Evolutionary conservation across 2,888 invertebrate species (phyloP), one percentile per base, ranked within the genome.

Genomic region (Chaetoderma sp.): DNA sequence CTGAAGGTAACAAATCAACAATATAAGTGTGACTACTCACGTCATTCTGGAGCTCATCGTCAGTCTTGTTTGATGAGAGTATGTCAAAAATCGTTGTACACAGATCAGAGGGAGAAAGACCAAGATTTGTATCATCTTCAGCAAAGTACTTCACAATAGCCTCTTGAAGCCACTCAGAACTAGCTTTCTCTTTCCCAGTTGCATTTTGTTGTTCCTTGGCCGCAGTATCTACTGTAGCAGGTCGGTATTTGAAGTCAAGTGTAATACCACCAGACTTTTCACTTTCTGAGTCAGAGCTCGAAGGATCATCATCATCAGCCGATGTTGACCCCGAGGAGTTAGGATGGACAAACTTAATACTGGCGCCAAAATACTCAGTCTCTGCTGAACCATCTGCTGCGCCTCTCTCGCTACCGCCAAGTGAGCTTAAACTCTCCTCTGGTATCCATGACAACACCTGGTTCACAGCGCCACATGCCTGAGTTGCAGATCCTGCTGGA

Each of bases 31-130:
- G n/a, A n/a, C n/a, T n/a, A n/a, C 77, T 73, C 59, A 84, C 84
- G 75, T 84, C 83, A 76, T 83, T 83, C 65, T 86, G 85, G 21
- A 85, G 72, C 52, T 80, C 81, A 27, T 80, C 77, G 63, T 85
- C 80, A 1, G 79, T 71, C 47, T 76, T 79, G 18, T 76, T 60
- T 1, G 84, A 82, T 25, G 75, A 75, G 32, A 86, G 73, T 23
- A 83, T 76, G 67, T 84, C 83, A 77, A 82, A 84, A 33, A 85
- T 72, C 25, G 80, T 79, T 4, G 78, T 67, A n/a, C 79, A 74
- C 45, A 85, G 69, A 56, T 82, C 83, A 18, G 73, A 75, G 4
- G 76, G 52, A 21, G 76, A 76, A 72, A 83, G 65, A 16, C 79
- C 80, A 8, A 81, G 55, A 10, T 70, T 73, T 4, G 71, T 73